Evolutionary conservation across 2,888 invertebrate genomes (phyloP).

Genomic region (Parnassius smintheus): DNA sequence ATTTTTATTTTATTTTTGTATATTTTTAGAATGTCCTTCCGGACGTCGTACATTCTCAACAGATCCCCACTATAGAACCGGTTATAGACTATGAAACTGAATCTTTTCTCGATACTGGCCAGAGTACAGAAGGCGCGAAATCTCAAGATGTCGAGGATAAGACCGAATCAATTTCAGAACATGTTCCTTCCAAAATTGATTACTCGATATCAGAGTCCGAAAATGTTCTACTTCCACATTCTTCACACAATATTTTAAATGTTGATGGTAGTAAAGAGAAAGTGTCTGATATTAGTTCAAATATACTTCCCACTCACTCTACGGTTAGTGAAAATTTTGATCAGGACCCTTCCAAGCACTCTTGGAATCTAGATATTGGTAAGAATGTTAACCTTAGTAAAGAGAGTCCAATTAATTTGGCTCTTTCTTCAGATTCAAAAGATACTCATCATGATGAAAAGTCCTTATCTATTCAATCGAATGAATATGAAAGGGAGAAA

Average conservation of each 20-base stretch:
- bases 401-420: conserved; percentile 68
- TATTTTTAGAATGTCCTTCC: conserved; percentile 80
- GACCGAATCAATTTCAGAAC: conserved; percentile 71
- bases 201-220: conserved; percentile 58
- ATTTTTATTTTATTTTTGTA: conserved; percentile 54
- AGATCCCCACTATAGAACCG: conserved; percentile 59
- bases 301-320: conserved; percentile 47
- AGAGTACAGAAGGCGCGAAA: conserved; percentile 35
- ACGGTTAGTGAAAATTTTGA: conserved; percentile 27
- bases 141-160: conserved; percentile 46
- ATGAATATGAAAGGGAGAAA: conserved; percentile 7
- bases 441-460: conserved; percentile 44
- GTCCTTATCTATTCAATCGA: conserved; percentile 32
- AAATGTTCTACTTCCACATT: conserved; percentile 36
- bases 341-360: conserved; percentile 54
- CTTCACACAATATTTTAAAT: conserved; percentile 43
- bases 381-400: conserved; percentile 64
- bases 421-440: conserved; percentile 62
- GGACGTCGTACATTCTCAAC: conserved; percentile 79
- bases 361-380: conserved; percentile 61
- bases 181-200: conserved; percentile 64
- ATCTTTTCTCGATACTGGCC: conserved; percentile 43
- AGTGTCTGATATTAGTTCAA: conserved; percentile 36
- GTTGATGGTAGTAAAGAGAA: conserved; percentile 43
- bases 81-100: conserved; percentile 47